phyloP scores from a whole-genome alignment of 2,888 invertebrate species.

The Volucella inanis region DNA sequence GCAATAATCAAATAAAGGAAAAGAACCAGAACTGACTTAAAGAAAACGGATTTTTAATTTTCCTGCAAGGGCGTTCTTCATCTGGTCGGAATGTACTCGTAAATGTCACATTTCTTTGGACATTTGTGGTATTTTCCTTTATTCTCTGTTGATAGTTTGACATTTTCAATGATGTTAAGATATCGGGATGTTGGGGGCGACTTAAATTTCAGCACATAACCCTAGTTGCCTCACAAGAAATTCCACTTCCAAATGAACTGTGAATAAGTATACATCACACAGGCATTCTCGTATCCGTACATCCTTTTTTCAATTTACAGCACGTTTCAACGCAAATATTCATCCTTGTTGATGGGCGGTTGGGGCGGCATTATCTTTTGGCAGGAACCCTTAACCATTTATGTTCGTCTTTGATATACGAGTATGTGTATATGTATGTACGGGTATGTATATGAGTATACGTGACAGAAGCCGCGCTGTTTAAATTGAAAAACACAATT shows the following conservation, averaged over 20 bases:
- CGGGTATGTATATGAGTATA: slow-evolving; percentile 16
- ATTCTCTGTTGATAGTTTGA: slow-evolving; percentile 30
- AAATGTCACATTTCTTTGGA: slow-evolving; percentile 41
- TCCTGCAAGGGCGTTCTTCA: slow-evolving; percentile 56
- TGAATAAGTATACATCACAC: slow-evolving; percentile 32
- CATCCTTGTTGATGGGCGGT: slow-evolving; percentile 28
- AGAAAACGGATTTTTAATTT: slow-evolving; percentile 66
- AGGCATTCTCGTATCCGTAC: neutral
- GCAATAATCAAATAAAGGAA: slow-evolving; percentile 44
- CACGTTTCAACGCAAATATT: slow-evolving; percentile 51
- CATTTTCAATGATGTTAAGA: slow-evolving; percentile 41
- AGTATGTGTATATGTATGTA: too few species aligned
- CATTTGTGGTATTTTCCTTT: slow-evolving; percentile 48
- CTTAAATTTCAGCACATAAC: slow-evolving; percentile 56
- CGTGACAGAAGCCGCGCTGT: slow-evolving; percentile 67
- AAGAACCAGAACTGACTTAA: slow-evolving; percentile 23
- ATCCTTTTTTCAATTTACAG: slow-evolving; percentile 67
- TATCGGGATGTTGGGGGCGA: slow-evolving; percentile 22
- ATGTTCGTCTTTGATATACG: neutral
- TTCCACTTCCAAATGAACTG: slow-evolving; percentile 71
- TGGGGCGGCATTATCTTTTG: slow-evolving; percentile 34
- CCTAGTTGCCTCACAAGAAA: slow-evolving; percentile 33
- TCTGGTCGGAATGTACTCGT: slow-evolving; percentile 5
- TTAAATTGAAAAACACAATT: slow-evolving; percentile 55
- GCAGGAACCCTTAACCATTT: slow-evolving; percentile 26